Evolutionary conservation across 35 echinoderm and acorn worm species (phyloP), one percentile per base, ranked within the genome.

Genomic region (Strongylocentrotus purpuratus): DNA sequence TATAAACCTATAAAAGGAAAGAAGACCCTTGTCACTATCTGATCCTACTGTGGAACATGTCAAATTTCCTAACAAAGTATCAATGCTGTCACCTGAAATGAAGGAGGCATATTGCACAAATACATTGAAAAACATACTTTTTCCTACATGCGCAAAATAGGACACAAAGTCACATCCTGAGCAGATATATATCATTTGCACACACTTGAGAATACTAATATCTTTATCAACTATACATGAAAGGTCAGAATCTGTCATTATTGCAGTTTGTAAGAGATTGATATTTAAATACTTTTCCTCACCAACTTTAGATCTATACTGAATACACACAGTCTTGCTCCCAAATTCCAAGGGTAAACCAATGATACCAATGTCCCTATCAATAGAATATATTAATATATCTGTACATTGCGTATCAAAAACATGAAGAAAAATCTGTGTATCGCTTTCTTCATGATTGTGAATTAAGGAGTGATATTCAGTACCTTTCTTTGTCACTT

Each of bases 131-230:
- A 95, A 95, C 41, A 33, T 94, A 31, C 86, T 31, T 91, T 95
- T 95, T 52, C 94, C 94, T 47, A 91, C 8, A 31, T 48, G 18
- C 0, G 28, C 47, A 95, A 95, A 95, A 91, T 90, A 95, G 11
- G 94, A 95, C 32, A 95, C 87, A 95, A 90, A 95, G 48, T 95
- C 94, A 95, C 94, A 95, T 9, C 94, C 94, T 31, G 94, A 95
- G 52, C 18, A 85, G 32, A 91, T 95, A 85, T 90, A 95, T 18
- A 95, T 22, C 31, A 45, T 91, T 91, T 95, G 94, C 92, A 95
- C 46, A 58, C 85, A 88, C 41, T 95, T 95, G 22, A 48, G n/a
- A 32, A 90, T 32, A 65, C 31, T 33, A 35, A 50, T 91, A 32
- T 32, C 31, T 31, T 50, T 48, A 48, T 48, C 50, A 55, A 55